Evolutionary conservation across 2,113 vertebrate species (phyloP).

Genomic region (Carettochelys insculpta): DNA sequence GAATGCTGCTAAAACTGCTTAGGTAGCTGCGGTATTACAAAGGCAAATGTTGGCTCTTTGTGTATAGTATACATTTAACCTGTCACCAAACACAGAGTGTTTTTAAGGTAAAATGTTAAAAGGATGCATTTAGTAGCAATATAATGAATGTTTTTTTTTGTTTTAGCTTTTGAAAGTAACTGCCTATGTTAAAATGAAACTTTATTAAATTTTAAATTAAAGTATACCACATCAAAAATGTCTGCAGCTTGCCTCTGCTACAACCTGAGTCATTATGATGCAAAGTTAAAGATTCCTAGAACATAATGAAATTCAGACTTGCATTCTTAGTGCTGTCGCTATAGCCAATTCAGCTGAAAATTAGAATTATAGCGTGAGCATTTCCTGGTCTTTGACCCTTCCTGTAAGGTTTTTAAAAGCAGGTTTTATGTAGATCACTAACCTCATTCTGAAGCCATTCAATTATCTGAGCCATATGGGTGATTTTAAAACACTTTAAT

Average conservation of each 20-base stretch:
- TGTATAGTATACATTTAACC: slow-evolving; percentile 70
- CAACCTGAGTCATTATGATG: slow-evolving; percentile 71
- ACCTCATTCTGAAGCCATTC: slow-evolving; percentile 69
- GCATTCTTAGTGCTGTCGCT: slow-evolving; percentile 73
- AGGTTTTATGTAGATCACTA: slow-evolving; percentile 71
- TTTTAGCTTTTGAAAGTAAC: slow-evolving; percentile 61
- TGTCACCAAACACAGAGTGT: slow-evolving; percentile 72
- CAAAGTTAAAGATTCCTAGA: slow-evolving; percentile 78
- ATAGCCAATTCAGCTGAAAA: slow-evolving; percentile 77
- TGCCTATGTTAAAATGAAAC: slow-evolving; percentile 68
- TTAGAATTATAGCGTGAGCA: slow-evolving; percentile 75
- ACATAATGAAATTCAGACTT: slow-evolving; percentile 77
- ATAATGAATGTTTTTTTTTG: slow-evolving; percentile 60
- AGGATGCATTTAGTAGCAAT: slow-evolving; percentile 62
- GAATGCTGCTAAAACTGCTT: slow-evolving; percentile 68
- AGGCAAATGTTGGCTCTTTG: slow-evolving; percentile 64
- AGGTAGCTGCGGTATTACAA: slow-evolving; percentile 54
- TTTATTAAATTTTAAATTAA: slow-evolving; percentile 77
- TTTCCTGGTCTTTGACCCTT: slow-evolving; percentile 80
- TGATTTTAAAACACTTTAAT: slow-evolving; percentile 68
- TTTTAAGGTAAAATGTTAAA: slow-evolving; percentile 73
- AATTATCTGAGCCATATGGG: slow-evolving; percentile 68
- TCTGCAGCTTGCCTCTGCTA: slow-evolving; percentile 66
- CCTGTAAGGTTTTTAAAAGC: slow-evolving; percentile 74
- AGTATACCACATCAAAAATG: slow-evolving; percentile 65